Conservation (phyloP, 2,888 invertebrate genomes). For the Chrysolina americana region DNA sequence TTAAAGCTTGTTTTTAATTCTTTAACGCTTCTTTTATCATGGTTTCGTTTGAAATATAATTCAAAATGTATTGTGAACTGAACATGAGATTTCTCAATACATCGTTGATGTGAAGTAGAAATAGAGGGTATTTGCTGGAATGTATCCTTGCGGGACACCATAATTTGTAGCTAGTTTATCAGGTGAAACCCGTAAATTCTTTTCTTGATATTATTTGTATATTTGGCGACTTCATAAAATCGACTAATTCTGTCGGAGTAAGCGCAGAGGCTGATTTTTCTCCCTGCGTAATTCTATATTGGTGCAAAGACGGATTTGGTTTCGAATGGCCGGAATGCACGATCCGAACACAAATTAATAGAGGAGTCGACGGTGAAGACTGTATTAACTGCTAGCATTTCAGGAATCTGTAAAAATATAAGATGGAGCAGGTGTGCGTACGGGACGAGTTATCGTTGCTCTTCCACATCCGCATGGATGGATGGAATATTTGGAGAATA, state of each 20-base stretch:
- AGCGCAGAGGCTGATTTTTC: neutral
- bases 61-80: too few species aligned
- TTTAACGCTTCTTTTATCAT: too few species aligned
- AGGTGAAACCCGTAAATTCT: too few species aligned
- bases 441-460: constrained; percentile 52
- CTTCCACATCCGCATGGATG: constrained; percentile 46
- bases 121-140: too few species aligned
- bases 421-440: constrained; percentile 59
- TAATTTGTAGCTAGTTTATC: too few species aligned
- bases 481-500: constrained; percentile 42
- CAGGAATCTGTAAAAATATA: constrained; percentile 60
- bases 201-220: too few species aligned
- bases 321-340: constrained; percentile 36
- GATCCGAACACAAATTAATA: constrained; percentile 32
- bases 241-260: neutral
- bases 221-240: too few species aligned
- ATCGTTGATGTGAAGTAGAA: too few species aligned
- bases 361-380: constrained; percentile 60
- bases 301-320: constrained; percentile 12
- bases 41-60: too few species aligned
- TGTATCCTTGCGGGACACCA: too few species aligned
- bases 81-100: too few species aligned
- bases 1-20: too few species aligned
- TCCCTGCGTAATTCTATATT: constrained; percentile 12
- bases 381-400: constrained; percentile 64